phyloP scores from a whole-genome alignment of 2,797 vertebrate genomes.

The Alca torda region DNA sequence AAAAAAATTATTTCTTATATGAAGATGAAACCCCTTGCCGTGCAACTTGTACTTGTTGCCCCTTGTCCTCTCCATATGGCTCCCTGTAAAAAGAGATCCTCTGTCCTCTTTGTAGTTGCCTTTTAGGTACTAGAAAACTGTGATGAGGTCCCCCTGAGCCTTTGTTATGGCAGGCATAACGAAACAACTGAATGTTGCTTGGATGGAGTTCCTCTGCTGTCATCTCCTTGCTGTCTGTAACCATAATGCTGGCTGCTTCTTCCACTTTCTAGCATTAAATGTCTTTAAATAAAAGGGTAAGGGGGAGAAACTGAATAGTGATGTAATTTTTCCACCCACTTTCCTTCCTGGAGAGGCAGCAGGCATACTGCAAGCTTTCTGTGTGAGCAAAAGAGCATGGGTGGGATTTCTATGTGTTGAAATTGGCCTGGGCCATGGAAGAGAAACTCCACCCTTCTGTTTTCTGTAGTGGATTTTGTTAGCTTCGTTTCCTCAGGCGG shows the following conservation, averaged over 20 bases:
- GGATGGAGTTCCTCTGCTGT: neutral
- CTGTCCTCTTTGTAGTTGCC: neutral
- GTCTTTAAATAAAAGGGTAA: neutral
- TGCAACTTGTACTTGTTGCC: neutral
- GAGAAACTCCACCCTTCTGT: conserved; percentile 19
- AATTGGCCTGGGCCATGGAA: conserved; percentile 38
- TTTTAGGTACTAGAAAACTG: neutral
- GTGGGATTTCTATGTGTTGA: conserved; percentile 38
- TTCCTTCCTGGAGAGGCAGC: conserved; percentile 20
- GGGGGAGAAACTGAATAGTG: neutral
- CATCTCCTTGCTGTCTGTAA: neutral
- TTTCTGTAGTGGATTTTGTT: neutral
- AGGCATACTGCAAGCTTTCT: neutral
- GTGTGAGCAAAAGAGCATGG: neutral
- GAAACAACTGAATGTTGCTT: neutral
- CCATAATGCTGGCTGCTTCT: neutral
- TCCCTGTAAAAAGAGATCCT: neutral
- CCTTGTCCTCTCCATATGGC: neutral
- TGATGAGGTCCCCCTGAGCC: neutral
- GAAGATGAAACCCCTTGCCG: neutral
- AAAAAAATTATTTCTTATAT: neutral
- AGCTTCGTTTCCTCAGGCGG: neutral
- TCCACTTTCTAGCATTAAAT: neutral
- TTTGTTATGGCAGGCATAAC: neutral
- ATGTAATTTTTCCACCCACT: conserved; percentile 33